phyloP scores from a whole-genome alignment of 2,888 invertebrate species.

The Cataglyphis altisquamis region DNA sequence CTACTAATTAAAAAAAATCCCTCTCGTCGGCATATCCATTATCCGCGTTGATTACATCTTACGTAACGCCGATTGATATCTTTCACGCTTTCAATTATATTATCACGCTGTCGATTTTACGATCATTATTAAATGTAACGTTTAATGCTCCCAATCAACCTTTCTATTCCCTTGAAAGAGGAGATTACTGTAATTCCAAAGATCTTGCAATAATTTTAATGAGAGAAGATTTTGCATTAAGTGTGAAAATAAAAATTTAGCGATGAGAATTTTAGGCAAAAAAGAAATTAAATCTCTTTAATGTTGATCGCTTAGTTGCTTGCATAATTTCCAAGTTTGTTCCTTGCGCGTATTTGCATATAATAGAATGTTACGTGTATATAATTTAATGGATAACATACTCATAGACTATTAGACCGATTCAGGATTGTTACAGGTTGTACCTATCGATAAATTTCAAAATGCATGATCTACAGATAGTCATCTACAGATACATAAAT shows the following conservation, averaged over 20 bases:
- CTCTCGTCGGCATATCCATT: constrained; percentile 33
- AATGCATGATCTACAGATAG: constrained; percentile 36
- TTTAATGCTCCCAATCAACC: neutral
- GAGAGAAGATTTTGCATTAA: neutral
- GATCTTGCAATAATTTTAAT: neutral
- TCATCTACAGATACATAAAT: constrained; percentile 37
- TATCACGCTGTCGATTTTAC: constrained; percentile 9
- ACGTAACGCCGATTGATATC: constrained; percentile 24
- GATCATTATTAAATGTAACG: constrained; percentile 11
- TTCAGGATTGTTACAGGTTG: neutral
- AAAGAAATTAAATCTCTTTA: neutral
- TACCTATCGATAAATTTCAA: constrained; percentile 16
- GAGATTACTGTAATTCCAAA: neutral
- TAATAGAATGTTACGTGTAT: constrained; percentile 17
- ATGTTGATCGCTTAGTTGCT: constrained; percentile 20
- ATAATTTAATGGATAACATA: neutral
- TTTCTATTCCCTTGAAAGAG: neutral
- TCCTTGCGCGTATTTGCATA: constrained; percentile 5
- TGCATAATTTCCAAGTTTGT: neutral
- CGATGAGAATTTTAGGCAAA: neutral
- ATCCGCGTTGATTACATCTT: constrained; percentile 34
- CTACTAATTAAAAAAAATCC: constrained; percentile 39
- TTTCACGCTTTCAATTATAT: constrained; percentile 28
- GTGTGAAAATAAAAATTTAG: neutral
- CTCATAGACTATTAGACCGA: constrained; percentile 16